A percentile compares a stretch with the other conserved stretches of the same genome.
These are phyloP conservation scores for Quiscalus mexicanus DNA, from an alignment of 2,113 vertebrate species.

Conservation along the genomic window DNA sequence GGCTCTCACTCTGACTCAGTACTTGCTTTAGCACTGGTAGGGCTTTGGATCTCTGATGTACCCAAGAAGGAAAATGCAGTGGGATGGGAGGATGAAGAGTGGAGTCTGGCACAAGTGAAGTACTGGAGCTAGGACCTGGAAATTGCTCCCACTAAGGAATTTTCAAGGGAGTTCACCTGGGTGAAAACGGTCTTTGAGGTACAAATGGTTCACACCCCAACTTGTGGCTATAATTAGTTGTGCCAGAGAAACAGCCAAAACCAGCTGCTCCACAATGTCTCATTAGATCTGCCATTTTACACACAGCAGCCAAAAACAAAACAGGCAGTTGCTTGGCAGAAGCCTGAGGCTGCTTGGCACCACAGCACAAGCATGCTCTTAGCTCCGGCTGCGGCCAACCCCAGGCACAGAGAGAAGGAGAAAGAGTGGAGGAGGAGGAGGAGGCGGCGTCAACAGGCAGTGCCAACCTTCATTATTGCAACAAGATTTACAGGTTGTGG, in stretches of 20 bases:
- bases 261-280: conserved; percentile 67
- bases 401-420: conserved; percentile 25
- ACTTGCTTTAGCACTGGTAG: not conserved
- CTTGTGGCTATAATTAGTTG: conserved; percentile 48
- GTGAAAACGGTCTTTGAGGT: conserved; percentile 46
- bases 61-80: not conserved
- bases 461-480: conserved; percentile 39
- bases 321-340: conserved; percentile 66
- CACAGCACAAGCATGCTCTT: conserved; percentile 30
- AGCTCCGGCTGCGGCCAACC: conserved; percentile 13
- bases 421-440: conserved; percentile 8
- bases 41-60: accelerated
- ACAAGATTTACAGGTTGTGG: conserved; percentile 47
- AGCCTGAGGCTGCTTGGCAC: conserved; percentile 64
- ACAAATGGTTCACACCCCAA: not conserved
- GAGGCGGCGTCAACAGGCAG: not conserved
- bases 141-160: not conserved
- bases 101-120: not conserved
- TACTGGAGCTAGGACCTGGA: not conserved
- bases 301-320: conserved; percentile 59
- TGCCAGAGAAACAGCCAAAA: conserved; percentile 70
- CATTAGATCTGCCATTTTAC: conserved; percentile 72
- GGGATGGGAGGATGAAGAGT: not conserved
- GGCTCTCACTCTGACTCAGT: not conserved
- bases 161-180: conserved; percentile 36